Conservation (phyloP, 2,888 invertebrate species). For the Strigamia crassipes region DNA sequence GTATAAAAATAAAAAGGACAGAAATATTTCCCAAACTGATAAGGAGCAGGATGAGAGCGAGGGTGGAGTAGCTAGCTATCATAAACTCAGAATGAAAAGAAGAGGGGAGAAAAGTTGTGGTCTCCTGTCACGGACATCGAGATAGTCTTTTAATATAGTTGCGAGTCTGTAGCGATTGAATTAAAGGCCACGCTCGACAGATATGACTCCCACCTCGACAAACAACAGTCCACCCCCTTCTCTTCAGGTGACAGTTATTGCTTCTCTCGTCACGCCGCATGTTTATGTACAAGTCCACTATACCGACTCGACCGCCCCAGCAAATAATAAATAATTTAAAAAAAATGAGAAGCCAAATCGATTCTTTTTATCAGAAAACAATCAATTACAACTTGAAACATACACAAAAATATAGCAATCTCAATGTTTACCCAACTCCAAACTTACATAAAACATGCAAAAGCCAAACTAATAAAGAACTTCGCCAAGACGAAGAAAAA, state of each 20-base stretch:
- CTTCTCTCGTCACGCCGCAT: conserved; percentile 29
- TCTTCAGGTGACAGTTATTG: conserved; percentile 37
- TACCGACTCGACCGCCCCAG: background rate
- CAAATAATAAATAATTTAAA: background rate
- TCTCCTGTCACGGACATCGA: conserved; percentile 40
- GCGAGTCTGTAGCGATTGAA: conserved; percentile 40
- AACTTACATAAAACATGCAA: conserved; percentile 38
- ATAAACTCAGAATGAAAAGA: conserved; percentile 22
- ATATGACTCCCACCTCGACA: conserved; percentile 42
- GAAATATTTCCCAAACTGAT: conserved; percentile 17
- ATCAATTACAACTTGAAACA: conserved; percentile 24
- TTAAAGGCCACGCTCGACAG: conserved; percentile 40
- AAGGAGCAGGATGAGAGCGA: conserved; percentile 16
- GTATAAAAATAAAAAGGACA: background rate
- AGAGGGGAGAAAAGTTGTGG: conserved; percentile 12
- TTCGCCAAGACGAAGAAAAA: background rate
- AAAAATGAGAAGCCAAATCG: background rate
- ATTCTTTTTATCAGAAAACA: background rate
- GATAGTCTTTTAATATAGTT: conserved; percentile 40
- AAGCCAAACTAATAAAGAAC: conserved; percentile 15
- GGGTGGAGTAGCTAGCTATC: conserved; percentile 28
- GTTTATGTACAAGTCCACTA: conserved; percentile 28
- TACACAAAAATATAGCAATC: conserved; percentile 1
- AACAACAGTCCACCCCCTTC: conserved; percentile 33
- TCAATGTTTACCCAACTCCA: conserved; percentile 8